phyloP scores from a whole-genome alignment of 2,888 invertebrate species.

The Pogonocherus hispidulus region DNA sequence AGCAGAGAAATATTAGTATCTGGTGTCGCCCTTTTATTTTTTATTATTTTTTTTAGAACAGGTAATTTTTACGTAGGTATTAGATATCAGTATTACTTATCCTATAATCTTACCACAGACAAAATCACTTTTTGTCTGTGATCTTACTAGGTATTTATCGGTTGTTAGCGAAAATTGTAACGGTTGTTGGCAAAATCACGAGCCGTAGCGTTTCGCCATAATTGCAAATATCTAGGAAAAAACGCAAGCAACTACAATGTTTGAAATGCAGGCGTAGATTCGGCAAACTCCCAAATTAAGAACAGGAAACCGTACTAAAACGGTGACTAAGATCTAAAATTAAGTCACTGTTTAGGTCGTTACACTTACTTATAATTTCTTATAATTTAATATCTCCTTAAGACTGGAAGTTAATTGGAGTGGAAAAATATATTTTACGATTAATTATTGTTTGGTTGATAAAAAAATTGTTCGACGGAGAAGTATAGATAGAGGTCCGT shows the following conservation, averaged over 20 bases:
- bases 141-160: too few species aligned
- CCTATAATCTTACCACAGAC: too few species aligned
- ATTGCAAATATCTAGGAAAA: neutral
- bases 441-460: neutral
- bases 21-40: too few species aligned
- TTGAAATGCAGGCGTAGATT: neutral
- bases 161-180: too few species aligned
- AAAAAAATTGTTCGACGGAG: neutral
- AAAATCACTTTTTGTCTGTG: too few species aligned
- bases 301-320: slow-evolving; percentile 2
- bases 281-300: neutral
- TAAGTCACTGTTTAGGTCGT: slow-evolving; percentile 3
- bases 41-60: too few species aligned
- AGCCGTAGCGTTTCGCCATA: neutral
- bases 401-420: neutral
- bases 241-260: neutral
- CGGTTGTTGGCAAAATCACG: neutral
- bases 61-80: too few species aligned
- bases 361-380: slow-evolving; percentile 3
- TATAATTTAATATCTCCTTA: neutral
- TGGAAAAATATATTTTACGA: slow-evolving; percentile 5
- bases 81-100: too few species aligned
- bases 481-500: neutral
- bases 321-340: neutral
- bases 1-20: too few species aligned